These are phyloP conservation scores for Hyperoodon ampullatus DNA, from an alignment of 2,113 vertebrate genomes.

Conservation along the genomic window DNA sequence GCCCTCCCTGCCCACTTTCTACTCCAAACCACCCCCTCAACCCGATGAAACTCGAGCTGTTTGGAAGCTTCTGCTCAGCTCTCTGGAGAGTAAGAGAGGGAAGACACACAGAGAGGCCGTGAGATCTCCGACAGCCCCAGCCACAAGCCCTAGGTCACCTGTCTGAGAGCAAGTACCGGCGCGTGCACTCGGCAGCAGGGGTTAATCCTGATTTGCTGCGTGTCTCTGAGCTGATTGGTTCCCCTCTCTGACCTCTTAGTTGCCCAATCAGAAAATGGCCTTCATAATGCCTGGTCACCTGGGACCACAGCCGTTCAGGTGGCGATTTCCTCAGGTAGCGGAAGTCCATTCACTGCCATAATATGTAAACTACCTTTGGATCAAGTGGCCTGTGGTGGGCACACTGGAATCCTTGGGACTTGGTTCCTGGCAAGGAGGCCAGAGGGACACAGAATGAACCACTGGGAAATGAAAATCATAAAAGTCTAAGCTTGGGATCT, in stretches of 20 bases:
- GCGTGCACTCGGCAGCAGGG: too few relatives aligned
- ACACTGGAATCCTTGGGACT: not conserved
- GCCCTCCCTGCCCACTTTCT: not conserved
- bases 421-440: not conserved
- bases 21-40: not conserved
- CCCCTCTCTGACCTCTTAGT: not conserved
- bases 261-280: not conserved
- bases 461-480: not conserved
- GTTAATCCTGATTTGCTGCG: not conserved
- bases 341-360: not conserved
- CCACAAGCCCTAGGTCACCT: not conserved
- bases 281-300: not conserved
- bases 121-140: not conserved
- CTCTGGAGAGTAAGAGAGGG: not conserved
- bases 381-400: not conserved
- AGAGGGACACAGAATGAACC: not conserved
- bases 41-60: constrained; percentile 1
- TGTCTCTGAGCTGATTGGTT: not conserved
- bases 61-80: not conserved
- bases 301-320: not conserved
- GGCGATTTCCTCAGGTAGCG: not conserved
- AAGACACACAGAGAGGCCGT: not conserved
- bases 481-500: not conserved
- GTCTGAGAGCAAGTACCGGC: not conserved
- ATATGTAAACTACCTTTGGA: not conserved